Base-by-base conservation (phyloP, 2,113 vertebrate species). In the Anser cygnoides region DNA sequence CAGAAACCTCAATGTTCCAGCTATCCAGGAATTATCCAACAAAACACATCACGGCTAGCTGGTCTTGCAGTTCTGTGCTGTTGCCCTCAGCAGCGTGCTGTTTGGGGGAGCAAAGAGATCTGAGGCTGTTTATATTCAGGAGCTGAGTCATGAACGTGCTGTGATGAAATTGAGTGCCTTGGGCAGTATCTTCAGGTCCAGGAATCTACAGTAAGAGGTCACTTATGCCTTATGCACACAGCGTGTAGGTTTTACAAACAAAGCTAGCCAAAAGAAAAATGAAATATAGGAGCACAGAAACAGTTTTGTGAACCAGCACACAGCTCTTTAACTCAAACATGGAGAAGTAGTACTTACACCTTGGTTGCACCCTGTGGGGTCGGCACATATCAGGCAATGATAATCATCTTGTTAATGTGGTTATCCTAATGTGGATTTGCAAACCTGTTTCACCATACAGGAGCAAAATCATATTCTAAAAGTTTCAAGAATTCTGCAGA, bases 161-260 rank as follows among this genome's bases (percentile, higher is more conserved):
- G 0, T 18, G 44, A 66, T 81, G 39, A 67, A 81, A 54, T 16
- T 31, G 33, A 21, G 19, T 21, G 62, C 13, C 18, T 90, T 62
- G 14, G 1, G 15, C 0, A 3, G 22, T 37, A 35, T 25, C 29
- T 49, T 74, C 33, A 16, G 44, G 21, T 1, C 3, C 13, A 43
- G 59, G 31, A 86, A 89, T 57, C 28, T 58, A 50, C 90, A 76
- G 21, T 33, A 43, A 22, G 31, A 88, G 31, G 39, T 79, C 23
- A 55, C 5, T 67, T 84, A 65, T 23, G 25, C 19, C n/a, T 63
- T 41, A 44, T 33, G 33, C 17, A 49, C 23, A 50, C 14, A 84
- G 23, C 55, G 4, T 14, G 68, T 1, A 37, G 33, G 11, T 22
- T 95, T 84, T 84, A 59, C 8, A 61, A 90, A 46, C 5, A 33